Evolutionary conservation across 37 sponge, comb jelly and placozoan genomes (phyloP), one percentile per base, ranked within the genome.

Genomic region (Hormiphora californensis): DNA sequence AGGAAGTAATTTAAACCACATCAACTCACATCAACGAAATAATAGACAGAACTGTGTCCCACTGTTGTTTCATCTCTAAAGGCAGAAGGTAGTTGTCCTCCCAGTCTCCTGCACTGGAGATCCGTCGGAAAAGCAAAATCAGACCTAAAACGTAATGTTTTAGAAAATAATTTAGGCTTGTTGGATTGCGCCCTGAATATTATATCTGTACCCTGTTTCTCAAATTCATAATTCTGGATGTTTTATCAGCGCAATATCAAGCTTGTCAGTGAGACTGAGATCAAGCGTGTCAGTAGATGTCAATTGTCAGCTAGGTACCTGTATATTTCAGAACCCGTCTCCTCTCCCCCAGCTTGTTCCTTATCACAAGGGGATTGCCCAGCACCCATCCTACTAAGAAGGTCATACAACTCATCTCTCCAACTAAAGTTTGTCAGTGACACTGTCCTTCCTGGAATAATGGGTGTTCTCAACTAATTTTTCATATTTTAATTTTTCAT

Each of bases 391-490:
- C 61, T 57, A 15, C 61, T 57, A 5, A 57, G n/a, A 23, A 57
- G n/a, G n/a, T 57, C 61, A 12, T 57, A 57, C n/a, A 57, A 30
- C n/a, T 57, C 61, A 57, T 57, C 61, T 12, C 27, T 57, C 61
- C 61, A 57, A 23, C 61, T 30, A 15, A 57, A 57, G 23, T 57
- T 57, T 5, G 61, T 57, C 30, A 57, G 61, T 4, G 61, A 57
- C n/a, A 5, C 61, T 19, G 5, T 15, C 23, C 61, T 5, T 4
- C n/a, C n/a, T n/a, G n/a, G n/a, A n/a, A n/a, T n/a, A n/a, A n/a
- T n/a, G n/a, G n/a, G n/a, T n/a, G n/a, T n/a, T n/a, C n/a, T n/a
- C n/a, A n/a, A n/a, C n/a, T n/a, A n/a, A n/a, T n/a, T n/a, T n/a
- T n/a, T n/a, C n/a, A n/a, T n/a, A n/a, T n/a, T n/a, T n/a, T n/a